A percentile compares a stretch with the other conserved stretches of the same genome.
Evolutionary conservation across 2,888 invertebrate genomes (phyloP).

Genomic region (Hermaeophaga mercurialis): DNA sequence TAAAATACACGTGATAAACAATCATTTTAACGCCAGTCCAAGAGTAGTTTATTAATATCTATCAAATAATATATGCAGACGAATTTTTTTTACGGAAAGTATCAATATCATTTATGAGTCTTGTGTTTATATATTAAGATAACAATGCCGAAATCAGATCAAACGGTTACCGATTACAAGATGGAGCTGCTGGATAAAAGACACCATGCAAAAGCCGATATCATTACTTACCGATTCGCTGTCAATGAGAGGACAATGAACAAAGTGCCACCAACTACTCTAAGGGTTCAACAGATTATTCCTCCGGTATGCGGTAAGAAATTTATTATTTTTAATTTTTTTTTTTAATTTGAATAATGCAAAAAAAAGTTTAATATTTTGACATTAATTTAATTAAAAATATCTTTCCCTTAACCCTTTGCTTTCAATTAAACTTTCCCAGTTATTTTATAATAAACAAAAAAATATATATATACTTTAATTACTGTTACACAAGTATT

Average conservation of each 20-base stretch:
- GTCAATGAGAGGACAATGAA: background rate
- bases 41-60: no score
- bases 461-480: no score
- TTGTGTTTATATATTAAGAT: conserved; percentile 15
- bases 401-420: no score
- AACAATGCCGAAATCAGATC: conserved; percentile 17
- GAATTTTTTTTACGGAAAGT: no score
- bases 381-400: no score
- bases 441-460: no score
- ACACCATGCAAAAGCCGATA: conserved; percentile 2
- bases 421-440: no score
- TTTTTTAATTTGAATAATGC: no score
- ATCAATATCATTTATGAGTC: background rate
- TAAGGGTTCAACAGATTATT: conserved; percentile 9
- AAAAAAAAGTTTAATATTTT: no score
- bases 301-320: conserved; percentile 18
- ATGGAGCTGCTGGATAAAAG: conserved; percentile 22
- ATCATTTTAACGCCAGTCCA: background rate
- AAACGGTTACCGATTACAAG: conserved; percentile 13
- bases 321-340: background rate
- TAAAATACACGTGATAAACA: background rate
- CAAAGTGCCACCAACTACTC: background rate
- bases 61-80: no score
- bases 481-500: no score
- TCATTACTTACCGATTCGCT: conserved; percentile 20